Conservation (phyloP, 2,888 invertebrate species). For the Linnaemya vulpina region DNA sequence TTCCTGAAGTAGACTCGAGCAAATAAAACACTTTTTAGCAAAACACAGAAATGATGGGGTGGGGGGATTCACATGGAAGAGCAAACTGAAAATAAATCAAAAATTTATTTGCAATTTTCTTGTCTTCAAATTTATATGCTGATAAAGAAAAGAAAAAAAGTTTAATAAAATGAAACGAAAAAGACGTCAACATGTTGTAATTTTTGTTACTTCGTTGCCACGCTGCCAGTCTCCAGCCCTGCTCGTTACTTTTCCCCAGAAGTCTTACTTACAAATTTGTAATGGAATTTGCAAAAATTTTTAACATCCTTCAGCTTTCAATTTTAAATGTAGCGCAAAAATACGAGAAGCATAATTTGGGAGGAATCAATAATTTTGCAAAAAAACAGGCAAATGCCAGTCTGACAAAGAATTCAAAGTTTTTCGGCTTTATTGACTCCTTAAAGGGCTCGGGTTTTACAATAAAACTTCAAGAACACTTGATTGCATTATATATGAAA, state of each 20-base stretch:
- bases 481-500: background rate
- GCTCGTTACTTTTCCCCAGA: background rate
- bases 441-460: background rate
- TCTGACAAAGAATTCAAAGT: background rate
- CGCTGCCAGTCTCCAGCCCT: background rate
- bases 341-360: background rate
- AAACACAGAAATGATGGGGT: background rate
- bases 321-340: background rate
- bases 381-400: background rate
- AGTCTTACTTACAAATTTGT: constrained; percentile 17
- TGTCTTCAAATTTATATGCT: constrained; percentile 9
- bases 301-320: background rate
- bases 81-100: constrained; percentile 39
- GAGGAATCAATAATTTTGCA: background rate
- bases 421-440: background rate
- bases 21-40: constrained; percentile 24
- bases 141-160: background rate
- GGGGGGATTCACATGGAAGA: constrained; percentile 10
- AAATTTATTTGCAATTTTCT: constrained; percentile 39
- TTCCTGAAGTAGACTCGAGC: constrained; percentile 26
- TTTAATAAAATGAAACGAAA: background rate
- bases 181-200: constrained; percentile 15
- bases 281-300: constrained; percentile 10
- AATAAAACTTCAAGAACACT: background rate
- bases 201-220: constrained; percentile 31